Evolutionary conservation across 2,797 vertebrate genomes (phyloP).

Genomic region (Mionectes olivaceus): DNA sequence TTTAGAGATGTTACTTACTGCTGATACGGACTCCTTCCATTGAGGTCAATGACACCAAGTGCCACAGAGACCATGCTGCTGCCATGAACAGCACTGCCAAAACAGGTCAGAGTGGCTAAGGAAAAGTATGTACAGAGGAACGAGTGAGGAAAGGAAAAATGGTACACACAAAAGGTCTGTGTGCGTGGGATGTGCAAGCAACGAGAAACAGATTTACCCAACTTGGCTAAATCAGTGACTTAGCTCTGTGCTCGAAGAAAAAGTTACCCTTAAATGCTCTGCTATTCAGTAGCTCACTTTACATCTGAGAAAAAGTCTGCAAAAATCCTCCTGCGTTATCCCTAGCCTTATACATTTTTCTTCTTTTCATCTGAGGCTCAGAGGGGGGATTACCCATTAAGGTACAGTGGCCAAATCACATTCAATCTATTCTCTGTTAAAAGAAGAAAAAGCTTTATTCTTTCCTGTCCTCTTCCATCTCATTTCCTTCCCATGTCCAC

Average conservation of each 20-base stretch:
- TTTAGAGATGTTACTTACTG: neutral
- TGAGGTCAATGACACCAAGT: neutral
- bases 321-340: constrained; percentile 58
- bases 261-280: constrained; percentile 17
- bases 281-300: constrained; percentile 30
- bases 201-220: neutral
- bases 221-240: neutral
- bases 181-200: neutral
- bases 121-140: neutral
- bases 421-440: constrained; percentile 2
- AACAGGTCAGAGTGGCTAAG: neutral
- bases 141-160: neutral
- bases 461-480: constrained; percentile 1
- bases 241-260: constrained; percentile 30
- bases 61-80: neutral
- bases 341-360: constrained; percentile 24
- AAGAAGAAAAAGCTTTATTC: constrained; percentile 20
- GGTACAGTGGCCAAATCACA: constrained; percentile 20
- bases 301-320: constrained; percentile 41
- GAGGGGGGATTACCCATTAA: constrained; percentile 53
- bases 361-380: constrained; percentile 41
- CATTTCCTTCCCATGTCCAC: neutral
- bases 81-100: neutral
- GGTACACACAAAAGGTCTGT: neutral
- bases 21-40: neutral